Evolutionary conservation across 2,888 invertebrate genomes (phyloP), one percentile per base, ranked within the genome.

Genomic region (Drosophila hamatofila): DNA sequence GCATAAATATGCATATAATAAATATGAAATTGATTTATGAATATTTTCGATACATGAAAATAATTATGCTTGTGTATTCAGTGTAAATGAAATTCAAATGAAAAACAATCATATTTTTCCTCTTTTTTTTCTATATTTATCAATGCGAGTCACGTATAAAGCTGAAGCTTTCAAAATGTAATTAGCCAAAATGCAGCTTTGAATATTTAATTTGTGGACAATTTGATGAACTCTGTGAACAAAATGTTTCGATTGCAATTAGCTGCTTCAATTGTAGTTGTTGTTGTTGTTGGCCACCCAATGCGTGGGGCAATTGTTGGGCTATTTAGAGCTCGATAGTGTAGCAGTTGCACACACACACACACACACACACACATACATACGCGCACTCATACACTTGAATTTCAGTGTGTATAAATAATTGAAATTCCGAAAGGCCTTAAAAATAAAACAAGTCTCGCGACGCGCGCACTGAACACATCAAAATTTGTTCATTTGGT

Each of bases 401-500:
- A n/a, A 25, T 6, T 16, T 16, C 8, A 14, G 12, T 35, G 6
- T 30, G 7, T 25, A 48, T 25, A 63, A 49, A 64, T 60, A 57
- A 60, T 68, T 56, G 11, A 62, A 65, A 78, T 77, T 74, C 79
- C 77, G 63, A 55, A 64, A 64, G 39, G 55, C 27, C 64, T 61
- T 70, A 73, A 78, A 78, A 77, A 78, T 64, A 72, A 72, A 58
- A 68, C 44, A 54, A 70, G 68, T 60, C 57, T 69, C 71, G 80
- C 88, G 78, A 65, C 68, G 80, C 66, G 52, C 70, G 64, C 71
- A 55, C 70, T 66, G 73, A 74, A 70, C 78, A 78, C 78, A 86
- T 78, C 73, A 74, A 86, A 75, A 54, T 18, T 75, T 33, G 12
- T 49, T 33, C 48, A 49, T 88, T 83, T 84, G 71, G 78, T 88